These are phyloP conservation scores for Orthonyx spaldingii DNA, from an alignment of 2,113 vertebrate genomes.

Conservation along the genomic window DNA sequence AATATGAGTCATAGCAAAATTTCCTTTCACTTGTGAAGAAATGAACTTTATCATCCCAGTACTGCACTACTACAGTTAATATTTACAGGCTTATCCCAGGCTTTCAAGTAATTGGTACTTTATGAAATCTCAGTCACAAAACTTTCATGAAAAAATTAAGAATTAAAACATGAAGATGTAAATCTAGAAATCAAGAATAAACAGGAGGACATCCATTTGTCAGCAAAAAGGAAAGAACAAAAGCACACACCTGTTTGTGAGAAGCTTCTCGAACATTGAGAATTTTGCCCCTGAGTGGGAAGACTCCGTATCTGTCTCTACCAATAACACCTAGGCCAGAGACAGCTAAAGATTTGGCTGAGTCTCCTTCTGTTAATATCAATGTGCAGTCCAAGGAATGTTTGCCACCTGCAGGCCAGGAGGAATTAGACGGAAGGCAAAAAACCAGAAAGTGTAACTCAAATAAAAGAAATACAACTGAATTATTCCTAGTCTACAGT, in stretches of 20 bases:
- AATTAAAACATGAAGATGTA: not conserved
- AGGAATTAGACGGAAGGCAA: not conserved
- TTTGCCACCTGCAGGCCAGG: conserved; percentile 82
- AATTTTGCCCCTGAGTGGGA: conserved; percentile 96
- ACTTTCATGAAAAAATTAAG: not conserved
- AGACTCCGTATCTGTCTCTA: conserved; percentile 93
- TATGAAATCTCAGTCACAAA: not conserved
- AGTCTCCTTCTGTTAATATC: conserved; percentile 97
- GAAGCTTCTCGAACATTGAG: conserved; percentile 97
- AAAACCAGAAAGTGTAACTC: not conserved
- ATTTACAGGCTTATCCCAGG: not conserved
- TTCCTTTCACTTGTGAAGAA: not conserved
- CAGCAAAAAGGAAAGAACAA: not conserved
- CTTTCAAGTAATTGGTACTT: not conserved
- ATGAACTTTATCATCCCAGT: not conserved
- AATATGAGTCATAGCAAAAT: not conserved
- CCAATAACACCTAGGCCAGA: conserved; percentile 96
- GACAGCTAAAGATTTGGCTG: conserved; percentile 95
- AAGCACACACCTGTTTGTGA: conserved; percentile 88
- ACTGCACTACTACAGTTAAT: not conserved
- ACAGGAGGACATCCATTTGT: not conserved
- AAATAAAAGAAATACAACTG: not conserved
- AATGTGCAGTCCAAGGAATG: conserved; percentile 96
- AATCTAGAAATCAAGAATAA: not conserved
- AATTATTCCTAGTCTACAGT: not conserved